These are phyloP conservation scores for Macropodus opercularis DNA, from an alignment of 2,797 vertebrate genomes.

Conservation along the genomic window DNA sequence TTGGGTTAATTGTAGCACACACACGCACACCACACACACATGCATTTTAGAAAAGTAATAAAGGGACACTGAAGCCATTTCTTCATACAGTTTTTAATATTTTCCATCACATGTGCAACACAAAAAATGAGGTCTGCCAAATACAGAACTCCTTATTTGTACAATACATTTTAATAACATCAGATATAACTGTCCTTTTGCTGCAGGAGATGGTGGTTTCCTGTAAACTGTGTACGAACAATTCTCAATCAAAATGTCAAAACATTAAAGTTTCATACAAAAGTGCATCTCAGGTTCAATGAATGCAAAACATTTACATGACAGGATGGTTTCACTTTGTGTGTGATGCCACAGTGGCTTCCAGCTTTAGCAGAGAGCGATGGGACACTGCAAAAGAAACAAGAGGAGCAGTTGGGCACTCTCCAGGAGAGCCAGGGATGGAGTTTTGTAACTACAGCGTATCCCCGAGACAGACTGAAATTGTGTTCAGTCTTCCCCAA, in stretches of 20 bases:
- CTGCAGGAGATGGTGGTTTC: constrained; percentile 81
- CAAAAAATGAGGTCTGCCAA: constrained; percentile 86
- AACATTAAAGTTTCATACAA: constrained; percentile 86
- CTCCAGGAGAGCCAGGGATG: constrained; percentile 74
- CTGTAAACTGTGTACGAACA: constrained; percentile 81
- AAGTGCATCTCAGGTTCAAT: constrained; percentile 86
- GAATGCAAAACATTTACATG: constrained; percentile 85
- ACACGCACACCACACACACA: background rate
- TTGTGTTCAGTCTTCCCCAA: constrained; percentile 80
- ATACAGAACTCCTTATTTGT: constrained; percentile 86
- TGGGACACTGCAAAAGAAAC: constrained; percentile 70
- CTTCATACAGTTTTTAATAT: constrained; percentile 87
- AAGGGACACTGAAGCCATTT: constrained; percentile 59
- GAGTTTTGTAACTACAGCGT: constrained; percentile 56
- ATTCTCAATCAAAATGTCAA: constrained; percentile 84
- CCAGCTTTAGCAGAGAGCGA: constrained; percentile 75
- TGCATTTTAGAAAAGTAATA: constrained; percentile 27
- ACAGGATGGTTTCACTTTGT: constrained; percentile 75
- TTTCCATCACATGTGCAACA: constrained; percentile 89
- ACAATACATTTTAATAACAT: constrained; percentile 85
- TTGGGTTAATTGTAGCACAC: constrained; percentile 57
- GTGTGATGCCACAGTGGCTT: constrained; percentile 75
- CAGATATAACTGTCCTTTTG: constrained; percentile 80
- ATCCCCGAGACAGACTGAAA: constrained; percentile 75
- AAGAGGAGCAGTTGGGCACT: constrained; percentile 66